These are phyloP conservation scores for Alloplasta piceator DNA, from an alignment of 2,888 invertebrate species.

Conservation along the genomic window DNA sequence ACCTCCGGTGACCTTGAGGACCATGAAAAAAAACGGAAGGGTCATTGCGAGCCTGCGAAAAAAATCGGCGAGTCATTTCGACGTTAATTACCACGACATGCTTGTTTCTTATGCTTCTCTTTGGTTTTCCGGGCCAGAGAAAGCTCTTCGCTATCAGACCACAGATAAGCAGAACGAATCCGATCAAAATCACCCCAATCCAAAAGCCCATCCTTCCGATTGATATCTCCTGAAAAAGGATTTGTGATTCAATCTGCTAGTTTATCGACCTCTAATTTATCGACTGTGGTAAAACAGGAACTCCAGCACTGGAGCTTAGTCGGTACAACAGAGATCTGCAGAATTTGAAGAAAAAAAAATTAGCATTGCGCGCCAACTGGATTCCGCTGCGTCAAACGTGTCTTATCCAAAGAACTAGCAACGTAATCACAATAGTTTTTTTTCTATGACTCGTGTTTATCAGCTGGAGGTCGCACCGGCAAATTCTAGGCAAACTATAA, in stretches of 20 bases:
- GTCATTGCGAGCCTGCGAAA: no score
- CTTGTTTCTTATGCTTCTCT: conserved; percentile 53
- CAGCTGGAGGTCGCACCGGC: no score
- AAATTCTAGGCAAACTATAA: no score
- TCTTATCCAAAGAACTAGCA: conserved; percentile 15
- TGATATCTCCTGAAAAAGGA: conserved; percentile 24
- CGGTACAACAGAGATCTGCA: conserved; percentile 7
- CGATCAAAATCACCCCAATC: conserved; percentile 47
- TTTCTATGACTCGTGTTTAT: no score
- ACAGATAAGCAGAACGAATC: conserved; percentile 54
- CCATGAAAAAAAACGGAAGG: background rate
- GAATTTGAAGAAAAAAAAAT: background rate
- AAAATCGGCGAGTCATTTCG: no score
- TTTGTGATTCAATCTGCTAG: background rate
- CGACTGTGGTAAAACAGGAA: background rate
- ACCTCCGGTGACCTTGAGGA: conserved; percentile 92
- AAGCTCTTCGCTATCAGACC: conserved; percentile 46
- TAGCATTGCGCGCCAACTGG: conserved; percentile 2
- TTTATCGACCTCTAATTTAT: background rate
- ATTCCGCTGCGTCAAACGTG: background rate
- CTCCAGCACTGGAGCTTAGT: background rate
- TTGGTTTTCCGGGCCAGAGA: conserved; percentile 54
- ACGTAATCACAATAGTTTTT: no score
- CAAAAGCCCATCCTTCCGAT: conserved; percentile 50
- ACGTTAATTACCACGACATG: conserved; percentile 73